These are phyloP conservation scores for Mactra quadrangularis DNA, from an alignment of 1,140 invertebrate species.

Conservation along the genomic window DNA sequence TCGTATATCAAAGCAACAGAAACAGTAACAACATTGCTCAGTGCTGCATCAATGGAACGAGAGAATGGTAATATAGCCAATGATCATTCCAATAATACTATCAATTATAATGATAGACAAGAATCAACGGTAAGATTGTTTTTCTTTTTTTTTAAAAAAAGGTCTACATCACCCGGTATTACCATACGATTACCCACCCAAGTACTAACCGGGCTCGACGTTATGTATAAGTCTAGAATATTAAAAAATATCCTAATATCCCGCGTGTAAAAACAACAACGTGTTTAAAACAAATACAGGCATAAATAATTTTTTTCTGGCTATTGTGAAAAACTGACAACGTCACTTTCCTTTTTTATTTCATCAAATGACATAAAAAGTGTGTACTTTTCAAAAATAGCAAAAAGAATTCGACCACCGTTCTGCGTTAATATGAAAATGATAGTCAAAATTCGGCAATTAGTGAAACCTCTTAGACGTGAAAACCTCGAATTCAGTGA, in stretches of 20 bases:
- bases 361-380: no score
- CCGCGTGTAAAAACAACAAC: background rate
- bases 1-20: slow-evolving; percentile 56
- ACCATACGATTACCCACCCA: background rate
- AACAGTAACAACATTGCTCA: slow-evolving; percentile 49
- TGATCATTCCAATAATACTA: slow-evolving; percentile 12
- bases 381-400: no score
- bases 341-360: no score
- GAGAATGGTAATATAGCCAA: slow-evolving; percentile 49
- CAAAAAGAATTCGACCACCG: no score
- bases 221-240: background rate
- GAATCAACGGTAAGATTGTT: slow-evolving; percentile 52
- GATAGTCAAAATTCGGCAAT: no score
- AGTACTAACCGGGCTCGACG: no score
- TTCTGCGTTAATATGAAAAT: no score
- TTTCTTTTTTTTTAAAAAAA: background rate
- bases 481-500: no score
- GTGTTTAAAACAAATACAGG: background rate
- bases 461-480: no score
- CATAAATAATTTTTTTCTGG: no score
- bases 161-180: background rate
- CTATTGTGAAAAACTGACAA: no score
- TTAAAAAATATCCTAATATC: background rate
- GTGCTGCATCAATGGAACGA: slow-evolving; percentile 13
- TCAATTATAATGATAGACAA: slow-evolving; percentile 35